phyloP scores from a whole-genome alignment of 2,888 invertebrate genomes.

The Machimus rusticus region DNA sequence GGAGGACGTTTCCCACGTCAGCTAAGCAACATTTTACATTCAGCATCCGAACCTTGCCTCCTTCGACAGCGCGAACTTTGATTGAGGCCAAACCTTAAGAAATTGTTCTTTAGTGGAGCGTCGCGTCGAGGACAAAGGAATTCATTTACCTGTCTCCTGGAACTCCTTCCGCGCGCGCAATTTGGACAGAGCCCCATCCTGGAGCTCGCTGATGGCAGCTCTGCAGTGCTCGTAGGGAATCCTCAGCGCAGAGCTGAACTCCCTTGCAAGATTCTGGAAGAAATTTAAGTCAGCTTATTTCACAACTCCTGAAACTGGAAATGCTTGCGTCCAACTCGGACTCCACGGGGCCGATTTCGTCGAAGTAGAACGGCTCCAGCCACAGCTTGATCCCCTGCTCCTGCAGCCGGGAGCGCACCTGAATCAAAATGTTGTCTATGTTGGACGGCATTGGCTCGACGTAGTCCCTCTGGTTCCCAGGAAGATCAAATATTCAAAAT shows the following conservation, averaged over 20 bases:
- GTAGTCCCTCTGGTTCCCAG: not conserved
- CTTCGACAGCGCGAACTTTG: slow-evolving; percentile 70
- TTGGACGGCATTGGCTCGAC: slow-evolving; percentile 53
- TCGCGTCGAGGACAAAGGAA: not conserved
- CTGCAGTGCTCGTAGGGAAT: slow-evolving; percentile 66
- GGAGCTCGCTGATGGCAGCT: slow-evolving; percentile 69
- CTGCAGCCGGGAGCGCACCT: slow-evolving; percentile 73
- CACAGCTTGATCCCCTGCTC: slow-evolving; percentile 76
- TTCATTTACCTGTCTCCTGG: slow-evolving; percentile 65
- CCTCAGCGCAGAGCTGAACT: slow-evolving; percentile 67
- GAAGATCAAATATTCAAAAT: not conserved
- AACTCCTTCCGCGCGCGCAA: slow-evolving; percentile 74
- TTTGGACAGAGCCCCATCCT: slow-evolving; percentile 75
- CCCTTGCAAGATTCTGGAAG: slow-evolving; percentile 70
- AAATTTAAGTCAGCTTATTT: slow-evolving; percentile 19
- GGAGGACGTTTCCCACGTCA: slow-evolving; percentile 67
- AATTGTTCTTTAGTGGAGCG: not conserved
- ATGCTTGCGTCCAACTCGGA: slow-evolving; percentile 57
- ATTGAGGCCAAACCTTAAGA: slow-evolving; percentile 73
- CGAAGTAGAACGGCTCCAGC: slow-evolving; percentile 73
- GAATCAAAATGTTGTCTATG: slow-evolving; percentile 70
- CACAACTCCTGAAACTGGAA: not conserved
- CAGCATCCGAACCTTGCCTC: slow-evolving; percentile 64
- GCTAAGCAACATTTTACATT: slow-evolving; percentile 68
- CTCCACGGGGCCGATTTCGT: slow-evolving; percentile 64